Evolutionary conservation across 2,113 vertebrate genomes (phyloP).

Genomic region (Triplophysa dalaica): DNA sequence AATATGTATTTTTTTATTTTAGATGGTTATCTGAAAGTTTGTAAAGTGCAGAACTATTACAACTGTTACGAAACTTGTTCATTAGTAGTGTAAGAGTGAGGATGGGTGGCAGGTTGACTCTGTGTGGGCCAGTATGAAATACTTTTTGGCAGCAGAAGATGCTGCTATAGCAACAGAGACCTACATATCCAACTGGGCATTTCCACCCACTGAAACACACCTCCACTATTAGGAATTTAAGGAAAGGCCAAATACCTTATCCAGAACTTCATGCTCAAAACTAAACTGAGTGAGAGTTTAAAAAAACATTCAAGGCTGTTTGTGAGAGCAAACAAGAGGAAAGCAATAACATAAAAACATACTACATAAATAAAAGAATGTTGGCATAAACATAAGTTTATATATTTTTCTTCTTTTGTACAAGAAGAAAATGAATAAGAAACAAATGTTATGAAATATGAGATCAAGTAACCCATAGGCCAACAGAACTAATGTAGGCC

Average conservation of each 20-base stretch:
- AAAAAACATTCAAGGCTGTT: background rate
- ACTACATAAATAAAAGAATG: background rate
- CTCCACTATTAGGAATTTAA: conserved; percentile 21
- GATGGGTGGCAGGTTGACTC: conserved; percentile 24
- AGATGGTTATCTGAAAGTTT: background rate
- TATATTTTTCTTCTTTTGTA: too few species aligned
- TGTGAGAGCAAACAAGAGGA: background rate
- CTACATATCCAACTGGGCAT: conserved; percentile 48
- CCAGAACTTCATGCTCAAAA: conserved; percentile 9
- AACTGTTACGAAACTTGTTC: background rate
- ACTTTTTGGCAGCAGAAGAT: conserved; percentile 43
- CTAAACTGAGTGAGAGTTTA: background rate
- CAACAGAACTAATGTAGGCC: too few species aligned
- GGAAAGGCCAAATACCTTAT: conserved; percentile 20
- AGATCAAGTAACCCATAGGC: too few species aligned
- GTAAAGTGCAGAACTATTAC: background rate
- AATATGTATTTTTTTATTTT: background rate
- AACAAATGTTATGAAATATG: too few species aligned
- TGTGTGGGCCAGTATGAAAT: conserved; percentile 52
- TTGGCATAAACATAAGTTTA: too few species aligned
- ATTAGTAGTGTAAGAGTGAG: background rate
- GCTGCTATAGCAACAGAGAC: conserved; percentile 57
- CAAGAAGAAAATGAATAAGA: too few species aligned
- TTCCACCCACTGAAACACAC: conserved; percentile 39
- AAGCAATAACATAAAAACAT: background rate